phyloP scores from a whole-genome alignment of 2,888 invertebrate genomes.

The Eilema depressum region DNA sequence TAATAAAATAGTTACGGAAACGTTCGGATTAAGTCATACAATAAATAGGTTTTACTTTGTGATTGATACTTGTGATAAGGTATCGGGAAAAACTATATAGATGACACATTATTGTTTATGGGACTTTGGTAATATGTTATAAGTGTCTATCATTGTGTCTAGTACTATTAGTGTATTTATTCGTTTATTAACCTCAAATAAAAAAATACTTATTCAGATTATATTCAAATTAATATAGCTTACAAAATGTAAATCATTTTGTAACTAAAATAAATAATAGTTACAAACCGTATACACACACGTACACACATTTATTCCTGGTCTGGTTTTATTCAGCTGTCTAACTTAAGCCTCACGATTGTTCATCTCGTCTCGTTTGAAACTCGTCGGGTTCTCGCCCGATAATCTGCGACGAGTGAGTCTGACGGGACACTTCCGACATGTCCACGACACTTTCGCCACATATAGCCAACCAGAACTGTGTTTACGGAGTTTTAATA shows the following conservation, averaged over 20 bases:
- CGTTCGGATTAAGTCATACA: neutral
- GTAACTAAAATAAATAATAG: neutral
- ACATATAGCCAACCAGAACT: conserved; percentile 32
- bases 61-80: conserved; percentile 1
- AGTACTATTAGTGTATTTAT: no score
- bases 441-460: conserved; percentile 59
- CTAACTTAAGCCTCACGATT: conserved; percentile 28
- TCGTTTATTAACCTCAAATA: no score
- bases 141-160: neutral
- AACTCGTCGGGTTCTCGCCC: conserved; percentile 53
- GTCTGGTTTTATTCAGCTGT: conserved; percentile 11
- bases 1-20: neutral
- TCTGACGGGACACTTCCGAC: conserved; percentile 61
- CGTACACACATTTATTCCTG: neutral
- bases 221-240: neutral
- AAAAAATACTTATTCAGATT: neutral
- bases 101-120: conserved; percentile 5
- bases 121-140: neutral
- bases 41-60: neutral
- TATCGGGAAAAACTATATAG: conserved; percentile 1
- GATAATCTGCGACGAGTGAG: conserved; percentile 56
- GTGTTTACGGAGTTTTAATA: conserved; percentile 33
- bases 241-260: neutral
- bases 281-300: neutral
- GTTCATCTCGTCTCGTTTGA: conserved; percentile 34